Conservation (phyloP, 2,113 vertebrate genomes). For the Sinocyclocheilus grahami region DNA sequence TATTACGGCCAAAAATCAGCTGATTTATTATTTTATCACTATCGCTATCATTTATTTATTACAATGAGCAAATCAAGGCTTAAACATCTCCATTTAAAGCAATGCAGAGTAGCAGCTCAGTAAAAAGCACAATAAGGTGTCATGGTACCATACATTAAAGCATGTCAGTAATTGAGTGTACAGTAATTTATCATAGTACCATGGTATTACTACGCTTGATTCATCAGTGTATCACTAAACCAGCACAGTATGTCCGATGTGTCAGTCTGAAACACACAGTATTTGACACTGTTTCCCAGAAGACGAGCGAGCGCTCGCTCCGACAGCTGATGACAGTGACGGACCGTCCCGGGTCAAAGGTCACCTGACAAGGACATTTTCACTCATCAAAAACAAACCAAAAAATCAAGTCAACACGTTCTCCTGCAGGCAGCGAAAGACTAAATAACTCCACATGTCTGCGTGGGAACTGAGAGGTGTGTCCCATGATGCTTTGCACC, state of each 20-base stretch:
- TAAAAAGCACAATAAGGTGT: background rate
- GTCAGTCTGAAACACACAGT: background rate
- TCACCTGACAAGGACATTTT: background rate
- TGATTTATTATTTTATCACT: background rate
- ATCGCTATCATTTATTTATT: background rate
- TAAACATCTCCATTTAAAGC: background rate
- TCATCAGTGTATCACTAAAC: background rate
- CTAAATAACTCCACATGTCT: background rate
- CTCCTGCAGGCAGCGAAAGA: background rate
- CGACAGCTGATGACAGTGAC: slow-evolving; percentile 9
- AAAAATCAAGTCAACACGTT: background rate
- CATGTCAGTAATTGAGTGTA: background rate
- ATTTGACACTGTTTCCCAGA: background rate
- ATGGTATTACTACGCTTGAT: background rate
- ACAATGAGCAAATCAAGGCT: background rate
- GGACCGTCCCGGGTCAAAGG: slow-evolving; percentile 2
- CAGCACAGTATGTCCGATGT: background rate
- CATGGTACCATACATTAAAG: background rate
- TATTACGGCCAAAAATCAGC: background rate
- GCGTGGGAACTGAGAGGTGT: background rate
- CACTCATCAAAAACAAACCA: background rate
- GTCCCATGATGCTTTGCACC: slow-evolving; percentile 16
- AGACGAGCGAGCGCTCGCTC: background rate
- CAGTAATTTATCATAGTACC: background rate
- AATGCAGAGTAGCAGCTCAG: background rate